Base-by-base conservation (phyloP, 2,888 invertebrate genomes). In the Steinernema carpocapsae region DNA sequence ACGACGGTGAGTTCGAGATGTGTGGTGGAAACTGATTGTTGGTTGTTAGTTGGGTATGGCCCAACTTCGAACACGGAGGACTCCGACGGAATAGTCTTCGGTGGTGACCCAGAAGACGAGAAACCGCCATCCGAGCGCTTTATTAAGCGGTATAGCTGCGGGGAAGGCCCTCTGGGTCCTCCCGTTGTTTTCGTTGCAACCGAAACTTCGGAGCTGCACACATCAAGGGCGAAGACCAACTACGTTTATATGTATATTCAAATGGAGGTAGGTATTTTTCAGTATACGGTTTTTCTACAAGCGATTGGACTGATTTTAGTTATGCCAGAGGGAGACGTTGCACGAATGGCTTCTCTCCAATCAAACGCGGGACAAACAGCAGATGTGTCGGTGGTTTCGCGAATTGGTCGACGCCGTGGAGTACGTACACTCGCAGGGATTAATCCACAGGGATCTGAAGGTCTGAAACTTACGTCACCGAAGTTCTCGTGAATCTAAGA, bases 381-480 rank as follows among this genome's bases (percentile, higher is more conserved):
- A 76, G 48, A 77, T 80, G 77, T 72, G 81, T 78, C 71, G 75
- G 29, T 80, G 80, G 81, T 95, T 95, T 89, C 91, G 92, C 79
- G 96, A 99, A 89, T 95, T 97, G 85, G 92, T 95, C 0, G 92
- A 93, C 75, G 97, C 97, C 0, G 95, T 99, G 1, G 94, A 94
- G 80, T 99, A 97, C 89, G 94, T 99, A 0, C 97, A 99, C 89
- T 89, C 92, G 0, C 92, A 93, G 80, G 94, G 94, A 0, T 91
- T 97, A 0, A 97, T 99, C 88, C 99, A 99, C 88, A 91, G 97
- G 70, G 97, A 97, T 89, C 90, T 97, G 48, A 97, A 97, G 90
- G 94, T 93, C 22, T 22, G 0, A 24, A 24, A 48, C 4, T 48
- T 46, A 46, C 7, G 19, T 6, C 4, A 37, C 4, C 3, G 10